A percentile compares a stretch with the other conserved stretches of the same genome.
Evolutionary conservation across 35 echinoderm and acorn worm species (phyloP).

Genomic region (Acanthaster planci): DNA sequence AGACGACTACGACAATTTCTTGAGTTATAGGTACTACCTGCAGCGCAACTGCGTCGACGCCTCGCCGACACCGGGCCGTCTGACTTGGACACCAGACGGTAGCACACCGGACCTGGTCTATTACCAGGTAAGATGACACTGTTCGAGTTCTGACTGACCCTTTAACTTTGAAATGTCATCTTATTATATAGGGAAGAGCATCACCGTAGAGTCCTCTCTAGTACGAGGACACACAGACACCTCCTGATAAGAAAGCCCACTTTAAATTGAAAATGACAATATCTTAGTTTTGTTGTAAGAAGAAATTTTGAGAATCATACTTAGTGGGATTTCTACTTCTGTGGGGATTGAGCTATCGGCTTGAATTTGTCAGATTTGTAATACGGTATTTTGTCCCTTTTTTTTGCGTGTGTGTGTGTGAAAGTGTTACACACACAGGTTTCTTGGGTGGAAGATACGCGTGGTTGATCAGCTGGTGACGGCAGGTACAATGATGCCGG

Average conservation of each 20-base stretch:
- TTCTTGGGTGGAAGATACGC: conserved; percentile 85
- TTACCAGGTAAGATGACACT: conserved; percentile 52
- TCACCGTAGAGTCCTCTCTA: no score
- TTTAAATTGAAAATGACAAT: no score
- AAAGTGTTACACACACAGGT: conserved; percentile 86
- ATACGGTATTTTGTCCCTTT: neutral
- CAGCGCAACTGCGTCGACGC: conserved; percentile 5
- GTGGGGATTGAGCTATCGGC: no score
- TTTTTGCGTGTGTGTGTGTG: neutral
- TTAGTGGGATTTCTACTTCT: no score
- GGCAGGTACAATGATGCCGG: neutral
- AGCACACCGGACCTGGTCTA: conserved; percentile 63
- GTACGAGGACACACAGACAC: no score
- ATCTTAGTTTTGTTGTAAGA: no score
- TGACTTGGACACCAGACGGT: conserved; percentile 54
- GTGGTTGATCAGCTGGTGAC: conserved; percentile 28
- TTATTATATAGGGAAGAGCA: no score
- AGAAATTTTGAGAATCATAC: no score
- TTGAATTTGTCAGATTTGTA: no score
- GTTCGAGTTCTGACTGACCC: no score
- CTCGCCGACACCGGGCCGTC: neutral
- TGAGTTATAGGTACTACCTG: conserved; percentile 32
- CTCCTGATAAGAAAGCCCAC: no score
- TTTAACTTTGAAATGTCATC: no score
- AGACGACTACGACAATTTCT: conserved; percentile 57